These are phyloP conservation scores for Nasonia vitripennis DNA, from an alignment of 1,140 invertebrate species.

Conservation along the genomic window DNA sequence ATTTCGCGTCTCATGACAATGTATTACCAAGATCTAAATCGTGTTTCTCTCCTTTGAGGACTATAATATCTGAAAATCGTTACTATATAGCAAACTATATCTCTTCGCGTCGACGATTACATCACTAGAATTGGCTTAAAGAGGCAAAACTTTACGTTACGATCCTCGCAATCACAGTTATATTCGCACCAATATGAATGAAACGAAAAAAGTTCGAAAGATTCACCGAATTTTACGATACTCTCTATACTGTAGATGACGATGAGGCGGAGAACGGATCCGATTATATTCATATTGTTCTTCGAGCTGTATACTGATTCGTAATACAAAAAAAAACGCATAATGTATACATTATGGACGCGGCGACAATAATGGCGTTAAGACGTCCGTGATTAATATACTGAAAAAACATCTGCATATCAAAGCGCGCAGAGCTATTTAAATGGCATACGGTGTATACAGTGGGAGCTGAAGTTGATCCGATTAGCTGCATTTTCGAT, in stretches of 20 bases:
- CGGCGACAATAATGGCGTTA: conserved; percentile 46
- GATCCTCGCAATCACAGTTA: not conserved
- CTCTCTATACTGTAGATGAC: not conserved
- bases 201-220: conserved; percentile 2
- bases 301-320: not conserved
- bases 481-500: not conserved
- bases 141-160: conserved; percentile 13
- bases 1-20: not conserved
- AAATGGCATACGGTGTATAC: not conserved
- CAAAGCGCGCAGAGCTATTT: conserved; percentile 17
- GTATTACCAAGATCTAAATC: not conserved
- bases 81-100: not conserved
- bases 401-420: conserved; percentile 47
- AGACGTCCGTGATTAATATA: conserved; percentile 29
- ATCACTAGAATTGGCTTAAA: not conserved
- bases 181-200: not conserved
- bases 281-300: not conserved
- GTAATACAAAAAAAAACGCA: conserved; percentile 15
- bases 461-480: not conserved
- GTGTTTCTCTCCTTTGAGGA: not conserved
- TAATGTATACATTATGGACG: conserved; percentile 16
- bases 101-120: conserved; percentile 5
- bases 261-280: not conserved
- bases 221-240: not conserved
- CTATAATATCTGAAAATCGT: not conserved